These are phyloP conservation scores for Xylophagus ater DNA, from an alignment of 2,888 invertebrate genomes.

Conservation along the genomic window DNA sequence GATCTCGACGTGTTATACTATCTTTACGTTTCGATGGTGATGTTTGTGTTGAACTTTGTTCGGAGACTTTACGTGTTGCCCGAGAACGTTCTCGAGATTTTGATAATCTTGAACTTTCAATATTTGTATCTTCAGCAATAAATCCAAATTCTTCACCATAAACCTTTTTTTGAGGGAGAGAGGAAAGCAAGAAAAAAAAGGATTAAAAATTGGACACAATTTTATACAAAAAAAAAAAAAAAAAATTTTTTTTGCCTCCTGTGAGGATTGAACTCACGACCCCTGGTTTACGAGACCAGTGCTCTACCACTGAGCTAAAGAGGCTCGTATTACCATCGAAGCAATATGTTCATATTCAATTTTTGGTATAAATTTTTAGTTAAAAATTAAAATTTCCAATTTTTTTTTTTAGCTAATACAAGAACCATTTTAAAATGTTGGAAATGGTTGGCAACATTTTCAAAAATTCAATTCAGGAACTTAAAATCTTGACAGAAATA, in stretches of 20 bases:
- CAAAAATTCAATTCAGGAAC: too few relatives aligned
- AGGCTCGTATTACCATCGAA: too few relatives aligned
- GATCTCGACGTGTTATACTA: constrained; percentile 57
- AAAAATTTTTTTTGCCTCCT: constrained; percentile 12
- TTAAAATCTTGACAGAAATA: too few relatives aligned
- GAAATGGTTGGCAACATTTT: too few relatives aligned
- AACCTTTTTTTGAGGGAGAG: too few relatives aligned
- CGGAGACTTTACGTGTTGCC: constrained; percentile 61
- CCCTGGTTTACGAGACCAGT: constrained; percentile 20
- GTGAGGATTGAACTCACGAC: constrained; percentile 20
- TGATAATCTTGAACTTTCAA: constrained; percentile 38
- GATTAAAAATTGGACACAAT: background rate
- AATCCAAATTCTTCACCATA: constrained; percentile 80
- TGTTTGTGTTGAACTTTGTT: constrained; percentile 66
- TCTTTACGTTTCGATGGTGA: constrained; percentile 71
- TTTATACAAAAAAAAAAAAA: constrained; percentile 2
- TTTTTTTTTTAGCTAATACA: too few relatives aligned
- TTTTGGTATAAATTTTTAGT: too few relatives aligned
- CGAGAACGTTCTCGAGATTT: constrained; percentile 30
- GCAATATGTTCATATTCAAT: too few relatives aligned
- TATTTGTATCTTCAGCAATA: constrained; percentile 43
- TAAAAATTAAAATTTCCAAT: too few relatives aligned
- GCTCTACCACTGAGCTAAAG: constrained; percentile 20
- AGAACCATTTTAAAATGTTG: too few relatives aligned
- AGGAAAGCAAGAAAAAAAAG: too few relatives aligned